Percentiles rank a stretch among this genome's conserved stretches.
These are phyloP conservation scores for Holocentrus rufus DNA, from an alignment of 2,797 vertebrate genomes.

Conservation along the genomic window DNA sequence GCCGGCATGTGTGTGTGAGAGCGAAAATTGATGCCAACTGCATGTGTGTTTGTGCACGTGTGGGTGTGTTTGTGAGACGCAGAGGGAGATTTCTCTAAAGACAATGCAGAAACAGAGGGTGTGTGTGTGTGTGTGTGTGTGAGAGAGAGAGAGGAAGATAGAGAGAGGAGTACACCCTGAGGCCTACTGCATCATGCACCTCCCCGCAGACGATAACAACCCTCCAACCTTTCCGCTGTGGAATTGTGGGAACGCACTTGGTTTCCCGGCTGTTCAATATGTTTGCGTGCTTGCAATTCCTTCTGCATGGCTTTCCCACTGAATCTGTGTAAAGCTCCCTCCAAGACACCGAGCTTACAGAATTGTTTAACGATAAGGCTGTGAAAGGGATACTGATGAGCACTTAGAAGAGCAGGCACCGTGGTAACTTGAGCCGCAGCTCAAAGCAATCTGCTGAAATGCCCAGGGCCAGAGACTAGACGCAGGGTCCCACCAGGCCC, in stretches of 20 bases:
- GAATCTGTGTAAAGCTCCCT: slow-evolving; percentile 57
- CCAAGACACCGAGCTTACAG: slow-evolving; percentile 47
- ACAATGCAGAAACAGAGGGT: slow-evolving; percentile 31
- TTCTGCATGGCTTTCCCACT: slow-evolving; percentile 42
- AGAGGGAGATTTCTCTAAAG: slow-evolving; percentile 29
- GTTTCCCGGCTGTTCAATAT: slow-evolving; percentile 38
- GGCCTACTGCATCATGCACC: slow-evolving; percentile 19
- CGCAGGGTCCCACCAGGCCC: slow-evolving; percentile 45
- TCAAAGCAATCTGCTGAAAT: slow-evolving; percentile 63
- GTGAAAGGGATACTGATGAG: slow-evolving; percentile 65
- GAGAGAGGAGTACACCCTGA: slow-evolving; percentile 9
- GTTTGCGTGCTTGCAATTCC: slow-evolving; percentile 47
- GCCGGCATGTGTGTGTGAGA: slow-evolving; percentile 5
- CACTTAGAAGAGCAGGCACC: slow-evolving; percentile 52
- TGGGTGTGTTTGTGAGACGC: neutral
- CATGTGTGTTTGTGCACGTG: neutral
- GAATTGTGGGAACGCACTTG: slow-evolving; percentile 16
- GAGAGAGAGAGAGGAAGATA: neutral
- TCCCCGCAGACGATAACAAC: slow-evolving; percentile 17
- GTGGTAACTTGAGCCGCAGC: slow-evolving; percentile 63
- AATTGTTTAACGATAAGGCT: slow-evolving; percentile 57
- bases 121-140: neutral
- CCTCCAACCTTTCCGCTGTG: slow-evolving; percentile 3
- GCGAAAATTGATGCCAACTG: neutral
- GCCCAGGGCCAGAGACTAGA: slow-evolving; percentile 54